Conservation (phyloP, 2,888 invertebrate genomes). For the Mythimna ferrago region DNA sequence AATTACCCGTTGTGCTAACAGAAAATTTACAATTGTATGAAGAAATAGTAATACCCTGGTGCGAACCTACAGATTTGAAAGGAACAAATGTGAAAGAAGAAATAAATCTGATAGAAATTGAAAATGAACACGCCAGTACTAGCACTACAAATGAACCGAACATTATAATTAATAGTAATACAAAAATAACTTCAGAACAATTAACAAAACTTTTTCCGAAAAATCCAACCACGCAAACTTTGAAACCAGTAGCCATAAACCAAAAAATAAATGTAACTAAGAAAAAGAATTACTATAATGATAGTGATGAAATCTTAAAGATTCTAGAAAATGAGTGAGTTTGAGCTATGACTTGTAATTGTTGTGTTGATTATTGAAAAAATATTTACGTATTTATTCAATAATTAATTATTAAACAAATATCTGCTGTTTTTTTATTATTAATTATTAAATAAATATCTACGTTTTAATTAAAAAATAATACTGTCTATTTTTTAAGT, state of each 20-base stretch:
- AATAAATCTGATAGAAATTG: slow-evolving; percentile 11
- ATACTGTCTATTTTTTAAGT: slow-evolving; percentile 6
- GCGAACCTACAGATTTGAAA: too few relatives aligned
- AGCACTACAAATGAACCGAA: slow-evolving; percentile 6
- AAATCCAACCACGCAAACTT: slow-evolving; percentile 5
- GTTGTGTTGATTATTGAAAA: neutral
- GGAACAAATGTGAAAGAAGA: slow-evolving; percentile 12
- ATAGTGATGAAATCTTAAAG: slow-evolving; percentile 13
- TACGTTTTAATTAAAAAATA: too few relatives aligned
- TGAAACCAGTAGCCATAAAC: slow-evolving; percentile 14
- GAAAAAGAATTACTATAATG: slow-evolving; percentile 14
- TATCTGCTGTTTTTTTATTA: too few relatives aligned
- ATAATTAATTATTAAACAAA: too few relatives aligned
- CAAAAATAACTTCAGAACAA: slow-evolving; percentile 10
- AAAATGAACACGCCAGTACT: slow-evolving; percentile 13
- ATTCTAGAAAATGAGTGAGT: neutral
- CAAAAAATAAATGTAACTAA: slow-evolving; percentile 6
- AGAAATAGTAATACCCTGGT: slow-evolving; percentile 12
- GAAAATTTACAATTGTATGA: slow-evolving; percentile 18
- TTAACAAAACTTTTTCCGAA: slow-evolving; percentile 4
- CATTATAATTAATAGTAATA: slow-evolving; percentile 15
- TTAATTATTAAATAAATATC: too few relatives aligned
- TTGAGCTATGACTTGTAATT: slow-evolving; percentile 2
- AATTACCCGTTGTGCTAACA: slow-evolving; percentile 6
- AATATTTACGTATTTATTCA: too few relatives aligned